A percentile compares a stretch with the other conserved stretches of the same genome.
Conservation (phyloP, 2,797 vertebrate genomes). For the Rachycentron canadum region DNA sequence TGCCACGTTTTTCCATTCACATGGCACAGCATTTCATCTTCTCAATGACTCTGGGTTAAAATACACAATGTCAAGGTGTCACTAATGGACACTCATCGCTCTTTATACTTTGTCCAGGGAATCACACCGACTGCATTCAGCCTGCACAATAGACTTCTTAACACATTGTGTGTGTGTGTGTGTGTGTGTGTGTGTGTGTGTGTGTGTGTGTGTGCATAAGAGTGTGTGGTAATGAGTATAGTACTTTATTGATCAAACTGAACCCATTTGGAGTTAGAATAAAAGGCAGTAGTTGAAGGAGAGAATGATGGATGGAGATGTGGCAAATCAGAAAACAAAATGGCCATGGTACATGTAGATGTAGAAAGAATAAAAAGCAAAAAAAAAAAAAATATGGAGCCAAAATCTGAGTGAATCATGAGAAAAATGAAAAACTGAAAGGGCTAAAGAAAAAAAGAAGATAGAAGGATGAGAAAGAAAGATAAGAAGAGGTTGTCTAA, state of each 20-base stretch:
- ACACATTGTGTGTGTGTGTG: conserved; percentile 41
- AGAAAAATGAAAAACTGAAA: conserved; percentile 21
- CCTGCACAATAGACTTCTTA: conserved; percentile 77
- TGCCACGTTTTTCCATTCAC: conserved; percentile 56
- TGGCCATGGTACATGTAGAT: conserved; percentile 30
- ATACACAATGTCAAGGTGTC: conserved; percentile 75
- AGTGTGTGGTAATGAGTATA: conserved; percentile 77
- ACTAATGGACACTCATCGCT: conserved; percentile 82
- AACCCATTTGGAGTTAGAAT: conserved; percentile 79
- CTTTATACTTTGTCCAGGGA: conserved; percentile 78
- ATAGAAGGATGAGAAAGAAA: conserved; percentile 37
- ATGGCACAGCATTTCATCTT: conserved; percentile 64
- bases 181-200: conserved; percentile 31
- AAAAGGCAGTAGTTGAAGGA: conserved; percentile 74
- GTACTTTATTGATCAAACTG: conserved; percentile 81
- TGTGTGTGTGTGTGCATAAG: conserved; percentile 22
- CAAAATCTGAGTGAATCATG: conserved; percentile 41
- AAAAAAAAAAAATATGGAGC: conserved; percentile 32
- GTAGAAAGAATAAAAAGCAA: conserved; percentile 26
- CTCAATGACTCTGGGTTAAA: conserved; percentile 69
- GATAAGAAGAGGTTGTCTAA: conserved; percentile 60
- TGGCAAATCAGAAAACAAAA: conserved; percentile 55
- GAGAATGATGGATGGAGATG: conserved; percentile 59
- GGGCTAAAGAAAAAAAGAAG: conserved; percentile 22
- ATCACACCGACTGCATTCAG: conserved; percentile 78